Evolutionary conservation across 2,888 invertebrate species (phyloP), one percentile per base, ranked within the genome.

Genomic region (Sinhomidia bicolor): DNA sequence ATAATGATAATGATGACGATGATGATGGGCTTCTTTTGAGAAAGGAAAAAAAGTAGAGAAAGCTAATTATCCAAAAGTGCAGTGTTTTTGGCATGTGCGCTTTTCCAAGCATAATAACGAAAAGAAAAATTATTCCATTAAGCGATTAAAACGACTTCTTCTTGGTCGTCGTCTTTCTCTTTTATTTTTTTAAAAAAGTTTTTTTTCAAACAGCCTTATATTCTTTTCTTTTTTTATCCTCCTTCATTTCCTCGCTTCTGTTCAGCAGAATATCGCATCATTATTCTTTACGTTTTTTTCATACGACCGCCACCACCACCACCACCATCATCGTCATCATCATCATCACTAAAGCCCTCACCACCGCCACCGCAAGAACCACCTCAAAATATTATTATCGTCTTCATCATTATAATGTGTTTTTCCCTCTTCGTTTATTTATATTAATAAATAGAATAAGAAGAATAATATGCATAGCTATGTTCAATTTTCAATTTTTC

Each of bases 41-140:
- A 32, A 51, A 12, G 32, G 54, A 54, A 44, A 47, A 47, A 26
- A 68, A n/a, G 20, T 20, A 12, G 65, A 90, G 80, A 89, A 91
- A 92, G 89, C 92, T 92, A 92, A 92, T 92, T 92, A 92, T 92
- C 91, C 91, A 91, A 91, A 89, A 81, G 90, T 91, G 91, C 90
- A 91, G 90, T 92, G 92, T 92, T 92, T 92, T 91, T 92, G 92
- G 91, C 92, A 92, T 92, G 91, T 92, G 91, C 80, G 80, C 83
- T 91, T 90, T 91, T 91, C 89, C 90, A 65, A 83, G 88, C 87
- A 88, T 78, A 71, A 88, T 82, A 88, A 79, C 81, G 41, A 68
- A 76, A 88, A 90, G 89, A 92, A 91, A 92, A 91, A 92, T 92
- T 92, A 92, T 92, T 92, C 92, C 91, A 92, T 92, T 92, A 92